A percentile compares a stretch with the other conserved stretches of the same genome.
These are phyloP conservation scores for Didymodactylos carnosus DNA, from an alignment of 2,888 invertebrate genomes.

Conservation along the genomic window DNA sequence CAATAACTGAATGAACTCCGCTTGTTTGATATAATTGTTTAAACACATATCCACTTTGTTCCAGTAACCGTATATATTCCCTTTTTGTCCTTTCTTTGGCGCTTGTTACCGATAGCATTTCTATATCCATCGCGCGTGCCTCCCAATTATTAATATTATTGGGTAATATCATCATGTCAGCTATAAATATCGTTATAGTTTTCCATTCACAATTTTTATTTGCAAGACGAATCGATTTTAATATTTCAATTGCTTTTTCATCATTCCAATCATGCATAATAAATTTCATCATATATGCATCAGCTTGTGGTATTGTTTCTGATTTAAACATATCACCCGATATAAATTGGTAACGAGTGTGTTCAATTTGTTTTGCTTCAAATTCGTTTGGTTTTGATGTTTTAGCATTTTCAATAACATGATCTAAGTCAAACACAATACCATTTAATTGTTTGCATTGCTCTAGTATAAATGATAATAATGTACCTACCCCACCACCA, in stretches of 20 bases:
- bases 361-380: not conserved
- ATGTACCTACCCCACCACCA: not conserved
- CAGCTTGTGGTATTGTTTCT: not conserved
- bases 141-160: not conserved
- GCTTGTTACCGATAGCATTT: not conserved
- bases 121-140: not conserved
- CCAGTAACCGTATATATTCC: not conserved
- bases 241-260: not conserved
- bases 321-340: not conserved
- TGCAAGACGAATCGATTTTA: not conserved
- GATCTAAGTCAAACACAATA: not conserved
- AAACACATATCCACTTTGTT: not conserved
- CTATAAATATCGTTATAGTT: not conserved
- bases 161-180: not conserved
- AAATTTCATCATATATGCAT: not conserved
- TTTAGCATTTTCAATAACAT: not conserved
- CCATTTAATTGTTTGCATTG: not conserved
- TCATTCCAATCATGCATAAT: not conserved
- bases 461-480: not conserved
- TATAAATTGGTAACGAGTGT: not conserved
- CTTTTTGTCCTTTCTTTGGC: not conserved
- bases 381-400: not conserved
- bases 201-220: not conserved
- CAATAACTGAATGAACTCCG: not conserved
- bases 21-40: not conserved